phyloP scores from a whole-genome alignment of 2,888 invertebrate species.

The Oxycera nigricornis region DNA sequence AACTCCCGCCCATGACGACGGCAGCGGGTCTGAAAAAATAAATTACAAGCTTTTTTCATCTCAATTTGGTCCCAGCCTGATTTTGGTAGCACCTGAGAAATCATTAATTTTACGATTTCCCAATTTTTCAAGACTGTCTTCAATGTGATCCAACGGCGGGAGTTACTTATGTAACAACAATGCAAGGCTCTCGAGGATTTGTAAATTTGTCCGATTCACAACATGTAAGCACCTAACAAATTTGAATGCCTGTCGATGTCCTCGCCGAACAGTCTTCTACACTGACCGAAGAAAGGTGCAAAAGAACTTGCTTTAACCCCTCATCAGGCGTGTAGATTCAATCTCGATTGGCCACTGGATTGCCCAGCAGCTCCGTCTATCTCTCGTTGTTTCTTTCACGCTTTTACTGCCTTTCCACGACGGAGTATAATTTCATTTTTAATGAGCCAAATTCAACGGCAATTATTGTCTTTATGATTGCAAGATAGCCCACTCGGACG shows the following conservation, averaged over 20 bases:
- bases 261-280: slow-evolving; percentile 33
- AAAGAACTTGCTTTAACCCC: slow-evolving; percentile 37
- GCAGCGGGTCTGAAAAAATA: too few relatives aligned
- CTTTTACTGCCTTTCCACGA: background rate
- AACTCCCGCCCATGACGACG: too few relatives aligned
- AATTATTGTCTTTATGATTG: slow-evolving; percentile 37
- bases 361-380: background rate
- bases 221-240: background rate
- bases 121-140: too few relatives aligned
- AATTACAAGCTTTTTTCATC: too few relatives aligned
- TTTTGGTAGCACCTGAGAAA: too few relatives aligned
- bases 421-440: slow-evolving; percentile 35
- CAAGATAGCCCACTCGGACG: slow-evolving; percentile 17
- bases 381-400: background rate
- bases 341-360: slow-evolving; percentile 31
- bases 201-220: background rate
- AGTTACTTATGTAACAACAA: too few relatives aligned
- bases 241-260: too few relatives aligned
- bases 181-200: too few relatives aligned
- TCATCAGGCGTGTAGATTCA: slow-evolving; percentile 29
- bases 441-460: slow-evolving; percentile 36
- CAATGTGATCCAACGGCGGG: too few relatives aligned
- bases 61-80: too few relatives aligned
- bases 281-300: slow-evolving; percentile 28
- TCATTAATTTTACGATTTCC: too few relatives aligned